Conservation (phyloP, 2,113 vertebrate genomes). For the Stegostoma tigrinum region DNA sequence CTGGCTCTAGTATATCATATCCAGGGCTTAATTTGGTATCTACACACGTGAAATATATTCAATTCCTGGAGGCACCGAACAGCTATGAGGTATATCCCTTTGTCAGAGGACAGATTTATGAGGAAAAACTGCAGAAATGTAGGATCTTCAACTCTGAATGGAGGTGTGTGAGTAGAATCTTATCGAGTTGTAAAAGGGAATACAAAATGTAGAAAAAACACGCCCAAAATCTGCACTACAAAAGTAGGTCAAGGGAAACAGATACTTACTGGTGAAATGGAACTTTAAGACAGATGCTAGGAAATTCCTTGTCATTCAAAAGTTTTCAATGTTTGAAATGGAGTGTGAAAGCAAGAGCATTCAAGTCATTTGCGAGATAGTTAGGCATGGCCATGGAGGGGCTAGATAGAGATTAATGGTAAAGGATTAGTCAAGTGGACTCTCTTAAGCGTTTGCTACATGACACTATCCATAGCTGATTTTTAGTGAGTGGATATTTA, state of each 20-base stretch:
- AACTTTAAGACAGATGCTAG: neutral
- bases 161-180: neutral
- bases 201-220: neutral
- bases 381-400: neutral
- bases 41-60: neutral
- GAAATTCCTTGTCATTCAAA: neutral
- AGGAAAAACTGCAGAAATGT: neutral
- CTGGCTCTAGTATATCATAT: neutral
- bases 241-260: neutral
- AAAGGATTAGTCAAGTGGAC: neutral
- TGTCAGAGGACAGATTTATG: neutral
- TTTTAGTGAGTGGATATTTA: neutral
- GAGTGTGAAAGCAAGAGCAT: neutral
- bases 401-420: neutral
- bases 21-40: constrained; percentile 23
- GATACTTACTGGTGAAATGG: neutral
- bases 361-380: neutral
- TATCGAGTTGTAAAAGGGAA: neutral
- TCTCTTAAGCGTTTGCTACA: neutral
- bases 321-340: neutral
- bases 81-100: neutral
- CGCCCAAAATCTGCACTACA: neutral
- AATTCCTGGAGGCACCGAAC: constrained; percentile 21
- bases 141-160: constrained; percentile 1
- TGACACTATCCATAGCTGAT: neutral